Percentiles rank a stretch among this genome's conserved stretches.
phyloP scores from a whole-genome alignment of 2,113 vertebrate species.

The Oncorhynchus masou region DNA sequence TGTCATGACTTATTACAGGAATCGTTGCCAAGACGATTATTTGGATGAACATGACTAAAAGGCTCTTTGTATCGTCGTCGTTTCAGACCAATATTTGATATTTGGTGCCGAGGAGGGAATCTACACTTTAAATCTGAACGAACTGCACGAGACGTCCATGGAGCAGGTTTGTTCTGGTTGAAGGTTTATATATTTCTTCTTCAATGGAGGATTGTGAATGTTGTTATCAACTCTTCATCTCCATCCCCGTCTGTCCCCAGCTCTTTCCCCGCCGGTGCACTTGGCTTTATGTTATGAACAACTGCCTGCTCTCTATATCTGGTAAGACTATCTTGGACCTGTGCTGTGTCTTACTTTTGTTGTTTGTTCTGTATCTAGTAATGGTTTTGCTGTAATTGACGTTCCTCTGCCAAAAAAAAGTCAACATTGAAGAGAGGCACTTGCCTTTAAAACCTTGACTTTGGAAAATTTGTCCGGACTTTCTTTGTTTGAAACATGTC shows the following conservation, averaged over 20 bases:
- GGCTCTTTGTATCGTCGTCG: not conserved
- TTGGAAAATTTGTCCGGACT: not conserved
- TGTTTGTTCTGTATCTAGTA: not conserved
- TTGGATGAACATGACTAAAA: not conserved
- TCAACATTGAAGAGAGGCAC: not conserved
- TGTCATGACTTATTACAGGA: too few relatives aligned
- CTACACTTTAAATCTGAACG: constrained; percentile 97
- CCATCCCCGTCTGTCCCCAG: constrained; percentile 59
- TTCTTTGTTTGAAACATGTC: not conserved
- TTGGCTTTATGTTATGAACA: constrained; percentile 99
- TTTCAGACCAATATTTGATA: constrained; percentile 97
- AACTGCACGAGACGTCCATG: constrained; percentile 97
- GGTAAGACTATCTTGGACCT: constrained; percentile 69
- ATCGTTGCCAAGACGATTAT: too few relatives aligned
- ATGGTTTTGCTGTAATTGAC: not conserved
- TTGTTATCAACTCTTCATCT: not conserved
- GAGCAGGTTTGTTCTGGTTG: constrained; percentile 81
- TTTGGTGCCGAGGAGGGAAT: constrained; percentile 98
- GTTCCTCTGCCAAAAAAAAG: not conserved
- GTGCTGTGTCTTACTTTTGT: constrained; percentile 1
- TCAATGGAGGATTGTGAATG: too few relatives aligned
- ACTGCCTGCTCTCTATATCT: constrained; percentile 93
- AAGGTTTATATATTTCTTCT: not conserved
- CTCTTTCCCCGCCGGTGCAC: constrained; percentile 94
- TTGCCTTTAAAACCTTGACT: not conserved